Evolutionary conservation across 2,797 vertebrate species (phyloP), one percentile per base, ranked within the genome.

Genomic region (Pangasius mekongensis): DNA sequence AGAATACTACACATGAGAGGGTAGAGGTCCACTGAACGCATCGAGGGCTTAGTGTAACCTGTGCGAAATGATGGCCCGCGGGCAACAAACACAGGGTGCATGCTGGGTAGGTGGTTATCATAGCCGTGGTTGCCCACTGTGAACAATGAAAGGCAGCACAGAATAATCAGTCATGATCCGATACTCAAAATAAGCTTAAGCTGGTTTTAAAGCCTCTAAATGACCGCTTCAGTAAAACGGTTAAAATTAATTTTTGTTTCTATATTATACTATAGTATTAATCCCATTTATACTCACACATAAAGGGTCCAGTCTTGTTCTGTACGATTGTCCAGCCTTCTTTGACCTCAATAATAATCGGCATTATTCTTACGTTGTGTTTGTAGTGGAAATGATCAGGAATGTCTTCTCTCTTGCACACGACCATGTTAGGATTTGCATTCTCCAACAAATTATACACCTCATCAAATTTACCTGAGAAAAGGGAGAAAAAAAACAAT

Each of bases 81-180:
- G 69, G 98, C 98, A 89, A 98, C 91, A 81, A 99, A 97, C 89
- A 98, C 94, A 0, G 98, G 97, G 86, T 98, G 97, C 98, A 98
- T 99, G 95, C 97, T 97, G 83, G 94, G 95, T 20, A 97, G 71
- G 16, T 89, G 89, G 94, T 97, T 99, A 95, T 98, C 95, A 58
- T 98, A 99, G 89, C 98, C 98, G 0, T 99, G 98, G 95, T 98
- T 98, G 87, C 98, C 98, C 91, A 96, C 98, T 99, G 94, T 66
- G 88, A 88, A 90, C 24, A 86, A 83, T 13, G n/a, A 92, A 82
- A 92, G 89, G 13, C 22, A 87, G 36, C 5, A 91, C 14, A 78
- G 36, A 27, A 87, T 33, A 18, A 83, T 30, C n/a, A 24, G 49
- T 52, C 10, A 11, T 54, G 30, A 76, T 30, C 67, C 2, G 4